Percentiles rank a stretch among this genome's conserved stretches.
Evolutionary conservation across 2,888 invertebrate species (phyloP).

Genomic region (Hemistola chrysoprasaria): DNA sequence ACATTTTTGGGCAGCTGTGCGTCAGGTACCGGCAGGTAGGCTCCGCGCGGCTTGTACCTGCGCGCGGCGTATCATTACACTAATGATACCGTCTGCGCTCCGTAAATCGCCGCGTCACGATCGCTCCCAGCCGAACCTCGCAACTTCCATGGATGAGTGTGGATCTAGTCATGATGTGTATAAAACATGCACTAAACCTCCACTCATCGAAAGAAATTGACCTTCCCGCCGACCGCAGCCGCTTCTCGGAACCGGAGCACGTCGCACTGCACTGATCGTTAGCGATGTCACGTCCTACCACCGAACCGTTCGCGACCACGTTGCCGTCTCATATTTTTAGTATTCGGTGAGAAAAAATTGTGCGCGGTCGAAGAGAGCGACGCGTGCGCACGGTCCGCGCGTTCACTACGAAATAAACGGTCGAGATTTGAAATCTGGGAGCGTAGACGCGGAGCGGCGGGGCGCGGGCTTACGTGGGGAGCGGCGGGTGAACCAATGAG

Average conservation of each 20-base stretch:
- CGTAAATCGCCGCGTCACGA: conserved; percentile 55
- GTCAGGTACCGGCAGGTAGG: conserved; percentile 55
- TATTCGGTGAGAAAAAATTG: conserved; percentile 58
- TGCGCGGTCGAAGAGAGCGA: conserved; percentile 44
- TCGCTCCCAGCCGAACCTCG: conserved; percentile 66
- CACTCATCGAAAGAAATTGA: conserved; percentile 87
- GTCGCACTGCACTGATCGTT: conserved; percentile 73
- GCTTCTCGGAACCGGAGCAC: conserved; percentile 50
- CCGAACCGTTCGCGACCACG: conserved; percentile 73
- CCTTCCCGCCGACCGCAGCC: conserved; percentile 49
- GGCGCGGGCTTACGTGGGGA: conserved; percentile 45
- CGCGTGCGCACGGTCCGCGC: conserved; percentile 59
- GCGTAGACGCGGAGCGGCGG: conserved; percentile 77
- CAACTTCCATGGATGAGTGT: conserved; percentile 89
- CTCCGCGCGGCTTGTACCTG: conserved; percentile 63
- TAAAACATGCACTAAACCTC: conserved; percentile 88
- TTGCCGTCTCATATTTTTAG: conserved; percentile 51
- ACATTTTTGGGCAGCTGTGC: conserved; percentile 57
- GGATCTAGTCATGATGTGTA: conserved; percentile 88
- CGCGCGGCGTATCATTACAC: conserved; percentile 70
- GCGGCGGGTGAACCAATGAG: conserved; percentile 53
- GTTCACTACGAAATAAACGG: conserved; percentile 80
- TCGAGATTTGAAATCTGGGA: conserved; percentile 81
- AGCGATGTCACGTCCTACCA: conserved; percentile 72
- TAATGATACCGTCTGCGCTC: conserved; percentile 54